Conservation (phyloP, 2,797 vertebrate species). For the Sebastolobus altivelis region DNA sequence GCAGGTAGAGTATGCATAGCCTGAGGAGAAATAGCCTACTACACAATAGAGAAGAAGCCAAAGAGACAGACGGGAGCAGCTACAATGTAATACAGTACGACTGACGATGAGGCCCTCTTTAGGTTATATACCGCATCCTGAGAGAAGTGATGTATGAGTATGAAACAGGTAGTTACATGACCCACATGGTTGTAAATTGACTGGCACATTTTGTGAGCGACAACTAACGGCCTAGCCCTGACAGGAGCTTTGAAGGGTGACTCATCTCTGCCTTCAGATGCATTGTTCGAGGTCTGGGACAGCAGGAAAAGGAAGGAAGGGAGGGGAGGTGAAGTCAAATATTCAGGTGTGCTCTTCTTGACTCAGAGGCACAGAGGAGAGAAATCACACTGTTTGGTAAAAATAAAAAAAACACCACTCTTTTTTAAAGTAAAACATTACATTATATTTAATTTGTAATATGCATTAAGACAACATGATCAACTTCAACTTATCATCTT, state of each 20-base stretch:
- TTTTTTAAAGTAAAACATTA: neutral
- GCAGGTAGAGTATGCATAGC: slow-evolving; percentile 61
- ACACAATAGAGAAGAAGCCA: slow-evolving; percentile 43
- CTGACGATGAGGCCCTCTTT: neutral
- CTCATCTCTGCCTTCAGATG: slow-evolving; percentile 46
- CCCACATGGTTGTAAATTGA: slow-evolving; percentile 2
- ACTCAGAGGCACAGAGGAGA: neutral
- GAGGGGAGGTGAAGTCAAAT: slow-evolving; percentile 10
- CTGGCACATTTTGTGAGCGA: slow-evolving; percentile 20
- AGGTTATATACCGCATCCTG: neutral
- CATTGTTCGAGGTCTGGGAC: slow-evolving; percentile 29
- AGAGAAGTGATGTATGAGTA: neutral
- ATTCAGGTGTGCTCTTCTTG: slow-evolving; percentile 42
- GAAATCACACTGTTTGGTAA: neutral
- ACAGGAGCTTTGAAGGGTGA: slow-evolving; percentile 44
- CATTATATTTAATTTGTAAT: neutral
- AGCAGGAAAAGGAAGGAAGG: slow-evolving; percentile 37
- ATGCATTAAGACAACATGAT: neutral
- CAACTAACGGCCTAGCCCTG: slow-evolving; percentile 26
- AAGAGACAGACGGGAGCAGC: slow-evolving; percentile 27
- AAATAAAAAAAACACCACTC: neutral
- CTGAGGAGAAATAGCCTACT: slow-evolving; percentile 40
- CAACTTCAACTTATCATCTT: neutral
- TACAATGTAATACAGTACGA: neutral
- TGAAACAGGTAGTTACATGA: slow-evolving; percentile 32